Evolutionary conservation across 2,797 vertebrate genomes (phyloP), one percentile per base, ranked within the genome.

Genomic region (Hylomyscus alleni): DNA sequence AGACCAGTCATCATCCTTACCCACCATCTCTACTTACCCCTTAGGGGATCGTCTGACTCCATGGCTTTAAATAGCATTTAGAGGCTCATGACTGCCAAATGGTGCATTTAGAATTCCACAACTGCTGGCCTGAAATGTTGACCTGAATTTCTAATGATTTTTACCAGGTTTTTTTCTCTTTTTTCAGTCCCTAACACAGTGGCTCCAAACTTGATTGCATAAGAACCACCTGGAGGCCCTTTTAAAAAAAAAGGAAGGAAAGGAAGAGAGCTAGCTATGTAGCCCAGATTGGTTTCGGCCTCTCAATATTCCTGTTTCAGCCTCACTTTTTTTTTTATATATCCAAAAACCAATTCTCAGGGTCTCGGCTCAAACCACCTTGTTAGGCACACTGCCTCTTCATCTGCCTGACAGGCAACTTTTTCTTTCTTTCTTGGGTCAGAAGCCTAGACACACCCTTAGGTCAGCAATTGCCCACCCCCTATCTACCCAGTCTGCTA

Each of bases 391-490:
- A 17, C 19, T 4, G n/a, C 47, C n/a, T 90, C 69, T 22, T 29
- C 34, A 67, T 37, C n/a, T 90, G 0, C 17, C 19, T n/a, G n/a
- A 80, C 58, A 88, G 14, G 6, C n/a, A 93, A 72, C 31, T 47
- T 44, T 26, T 24, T 85, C 52, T 34, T 6, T 62, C 56, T 92
- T 75, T 87, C 81, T 90, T 77, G 44, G 31, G 22, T 58, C 72
- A 88, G 88, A 96, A 73, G 83, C 3, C 20, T 60, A 78, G 7
- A 60, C 62, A 69, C 52, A 77, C 65, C 73, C 54, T 86, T 80
- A 76, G 90, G 26, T 58, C 72, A 37, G 47, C 20, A 58, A 60
- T 85, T 60, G 73, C 89, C 73, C 62, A 73, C 31, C 17, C n/a
- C 22, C 24, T 80, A 0, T 24, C 56, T 72, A 54, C n/a, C 50